These are phyloP conservation scores for Etheostoma spectabile DNA, from an alignment of 2,113 vertebrate genomes.

Conservation along the genomic window DNA sequence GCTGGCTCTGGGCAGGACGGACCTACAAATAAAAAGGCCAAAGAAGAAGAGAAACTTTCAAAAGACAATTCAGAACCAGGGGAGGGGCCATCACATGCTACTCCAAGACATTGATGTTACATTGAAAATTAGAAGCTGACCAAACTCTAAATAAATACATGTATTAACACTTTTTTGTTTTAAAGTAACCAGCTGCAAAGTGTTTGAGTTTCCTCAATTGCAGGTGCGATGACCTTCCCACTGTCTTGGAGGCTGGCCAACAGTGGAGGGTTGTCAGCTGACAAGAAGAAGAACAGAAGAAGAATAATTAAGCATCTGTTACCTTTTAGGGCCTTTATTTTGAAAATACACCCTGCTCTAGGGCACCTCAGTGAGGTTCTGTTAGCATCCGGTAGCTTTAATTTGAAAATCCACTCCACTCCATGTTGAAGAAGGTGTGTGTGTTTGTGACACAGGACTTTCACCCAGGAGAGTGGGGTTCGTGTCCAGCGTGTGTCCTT, in stretches of 20 bases:
- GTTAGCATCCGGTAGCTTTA: too few relatives aligned
- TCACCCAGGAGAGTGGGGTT: too few relatives aligned
- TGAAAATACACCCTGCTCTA: too few relatives aligned
- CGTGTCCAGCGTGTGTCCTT: too few relatives aligned
- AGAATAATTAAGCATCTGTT: too few relatives aligned
- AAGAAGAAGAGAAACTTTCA: background rate
- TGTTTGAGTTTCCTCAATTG: background rate
- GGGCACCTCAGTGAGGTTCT: too few relatives aligned
- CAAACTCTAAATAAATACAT: constrained; percentile 1
- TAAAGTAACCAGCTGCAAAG: background rate
- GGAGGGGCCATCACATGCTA: constrained; percentile 10
- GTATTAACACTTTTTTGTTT: background rate
- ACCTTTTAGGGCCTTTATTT: too few relatives aligned
- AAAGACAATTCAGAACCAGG: background rate
- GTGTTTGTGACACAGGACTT: too few relatives aligned
- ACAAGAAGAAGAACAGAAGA: too few relatives aligned
- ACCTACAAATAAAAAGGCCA: background rate
- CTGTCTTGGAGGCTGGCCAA: too few relatives aligned
- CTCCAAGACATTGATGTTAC: background rate
- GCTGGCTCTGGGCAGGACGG: background rate
- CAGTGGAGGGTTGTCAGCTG: too few relatives aligned
- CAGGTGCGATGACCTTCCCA: background rate
- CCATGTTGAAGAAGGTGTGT: background rate
- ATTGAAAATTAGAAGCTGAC: background rate
- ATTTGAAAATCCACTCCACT: too few relatives aligned